These are phyloP conservation scores for Drosophila mojavensis DNA, from an alignment of 1,140 invertebrate genomes.

Conservation along the genomic window DNA sequence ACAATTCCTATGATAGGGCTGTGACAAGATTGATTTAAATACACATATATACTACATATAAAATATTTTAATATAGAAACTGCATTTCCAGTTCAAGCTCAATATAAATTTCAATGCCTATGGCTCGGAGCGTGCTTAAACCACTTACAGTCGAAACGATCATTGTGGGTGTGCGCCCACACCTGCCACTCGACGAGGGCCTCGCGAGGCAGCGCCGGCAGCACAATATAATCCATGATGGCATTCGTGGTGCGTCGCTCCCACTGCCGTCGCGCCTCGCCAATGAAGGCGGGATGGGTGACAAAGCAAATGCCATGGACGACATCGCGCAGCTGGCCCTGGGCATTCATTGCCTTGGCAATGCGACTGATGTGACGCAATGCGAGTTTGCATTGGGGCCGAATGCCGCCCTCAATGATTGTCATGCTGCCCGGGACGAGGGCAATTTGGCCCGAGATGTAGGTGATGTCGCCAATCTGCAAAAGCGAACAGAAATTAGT, in stretches of 20 bases:
- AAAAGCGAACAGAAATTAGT: neutral
- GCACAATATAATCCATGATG: slow-evolving; percentile 93
- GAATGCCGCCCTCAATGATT: slow-evolving; percentile 88
- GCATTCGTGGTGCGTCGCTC: slow-evolving; percentile 93
- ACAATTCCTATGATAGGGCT: too few species aligned
- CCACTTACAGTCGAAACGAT: slow-evolving; percentile 92
- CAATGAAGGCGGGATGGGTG: slow-evolving; percentile 88
- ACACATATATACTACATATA: too few species aligned
- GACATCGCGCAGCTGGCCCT: slow-evolving; percentile 90
- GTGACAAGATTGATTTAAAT: too few species aligned
- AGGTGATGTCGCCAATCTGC: slow-evolving; percentile 90
- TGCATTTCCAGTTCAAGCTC: too few species aligned
- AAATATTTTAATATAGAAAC: too few species aligned
- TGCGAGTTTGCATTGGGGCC: slow-evolving; percentile 91
- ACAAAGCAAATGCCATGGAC: slow-evolving; percentile 94
- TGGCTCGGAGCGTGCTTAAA: too few species aligned
- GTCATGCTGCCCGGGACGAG: slow-evolving; percentile 93
- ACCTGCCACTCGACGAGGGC: slow-evolving; percentile 97
- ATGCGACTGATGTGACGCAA: slow-evolving; percentile 92
- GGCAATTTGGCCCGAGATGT: slow-evolving; percentile 96
- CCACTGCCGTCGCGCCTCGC: slow-evolving; percentile 90
- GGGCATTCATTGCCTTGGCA: slow-evolving; percentile 90
- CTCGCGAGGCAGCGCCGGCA: slow-evolving; percentile 90
- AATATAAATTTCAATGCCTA: too few species aligned
- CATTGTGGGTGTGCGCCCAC: slow-evolving; percentile 93